Evolutionary conservation across 1,140 invertebrate genomes (phyloP).

Genomic region (Acyrthosiphon pisum): DNA sequence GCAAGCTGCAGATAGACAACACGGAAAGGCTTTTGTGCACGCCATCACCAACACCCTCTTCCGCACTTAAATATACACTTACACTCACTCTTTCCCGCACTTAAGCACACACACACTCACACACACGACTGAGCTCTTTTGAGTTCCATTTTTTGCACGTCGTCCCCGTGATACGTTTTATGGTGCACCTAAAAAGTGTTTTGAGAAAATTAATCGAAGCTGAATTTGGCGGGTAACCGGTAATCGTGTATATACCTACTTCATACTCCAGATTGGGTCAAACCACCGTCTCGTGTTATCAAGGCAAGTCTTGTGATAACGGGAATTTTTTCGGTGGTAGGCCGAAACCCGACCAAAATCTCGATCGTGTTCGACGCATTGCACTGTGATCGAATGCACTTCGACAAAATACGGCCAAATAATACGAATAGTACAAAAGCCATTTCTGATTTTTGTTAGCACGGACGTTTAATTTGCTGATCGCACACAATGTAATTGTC

Average conservation of each 20-base stretch:
- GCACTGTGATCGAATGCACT: too few relatives aligned
- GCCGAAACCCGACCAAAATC: not conserved
- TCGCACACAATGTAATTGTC: not conserved
- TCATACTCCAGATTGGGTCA: not conserved
- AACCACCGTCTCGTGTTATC: not conserved
- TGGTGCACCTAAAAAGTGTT: not conserved
- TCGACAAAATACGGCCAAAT: not conserved
- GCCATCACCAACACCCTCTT: not conserved
- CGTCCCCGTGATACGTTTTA: not conserved
- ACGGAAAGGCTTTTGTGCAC: conserved; percentile 49
- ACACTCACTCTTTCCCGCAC: not conserved
- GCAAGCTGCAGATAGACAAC: not conserved
- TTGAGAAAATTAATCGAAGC: not conserved
- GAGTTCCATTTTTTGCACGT: not conserved
- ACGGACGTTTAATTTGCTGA: not conserved
- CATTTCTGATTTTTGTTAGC: not conserved
- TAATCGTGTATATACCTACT: not conserved
- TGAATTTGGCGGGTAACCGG: not conserved
- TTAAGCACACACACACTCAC: not conserved
- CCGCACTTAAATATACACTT: not conserved
- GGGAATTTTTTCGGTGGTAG: not conserved
- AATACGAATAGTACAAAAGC: not conserved
- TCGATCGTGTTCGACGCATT: not conserved
- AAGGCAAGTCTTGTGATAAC: not conserved
- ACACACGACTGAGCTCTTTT: not conserved